Conservation (phyloP, 2,888 invertebrate genomes). For the Calephelis perditalis region DNA sequence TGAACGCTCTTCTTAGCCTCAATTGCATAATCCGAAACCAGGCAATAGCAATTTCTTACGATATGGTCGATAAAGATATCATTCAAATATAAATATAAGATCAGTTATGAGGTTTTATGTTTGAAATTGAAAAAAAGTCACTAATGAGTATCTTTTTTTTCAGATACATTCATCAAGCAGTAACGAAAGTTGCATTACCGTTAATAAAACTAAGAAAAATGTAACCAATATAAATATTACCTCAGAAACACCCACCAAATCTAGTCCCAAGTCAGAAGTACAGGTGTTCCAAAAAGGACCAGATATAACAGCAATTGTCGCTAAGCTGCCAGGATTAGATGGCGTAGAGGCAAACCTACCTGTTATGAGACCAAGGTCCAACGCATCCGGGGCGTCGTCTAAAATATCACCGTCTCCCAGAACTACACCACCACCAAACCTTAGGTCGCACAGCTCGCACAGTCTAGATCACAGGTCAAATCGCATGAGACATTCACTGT, state of each 20-base stretch:
- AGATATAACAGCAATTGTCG: constrained; percentile 86
- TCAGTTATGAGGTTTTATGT: too few species aligned
- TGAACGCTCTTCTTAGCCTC: too few species aligned
- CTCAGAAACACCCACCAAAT: constrained; percentile 65
- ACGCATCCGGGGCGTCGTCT: constrained; percentile 78
- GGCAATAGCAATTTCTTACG: too few species aligned
- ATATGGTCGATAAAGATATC: too few species aligned
- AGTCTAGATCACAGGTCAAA: constrained; percentile 63
- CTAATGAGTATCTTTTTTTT: constrained; percentile 16
- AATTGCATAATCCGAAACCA: too few species aligned
- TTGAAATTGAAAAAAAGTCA: too few species aligned
- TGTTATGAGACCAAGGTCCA: constrained; percentile 71
- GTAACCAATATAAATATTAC: constrained; percentile 85
- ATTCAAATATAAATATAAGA: too few species aligned
- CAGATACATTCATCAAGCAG: constrained; percentile 60
- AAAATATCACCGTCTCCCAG: constrained; percentile 61
- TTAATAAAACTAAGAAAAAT: constrained; percentile 80
- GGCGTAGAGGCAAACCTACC: constrained; percentile 59
- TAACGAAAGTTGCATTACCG: constrained; percentile 67
- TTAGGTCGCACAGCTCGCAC: constrained; percentile 66
- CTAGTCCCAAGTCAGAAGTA: constrained; percentile 74
- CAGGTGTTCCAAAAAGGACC: constrained; percentile 88
- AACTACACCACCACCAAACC: constrained; percentile 47
- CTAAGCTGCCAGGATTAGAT: constrained; percentile 79
- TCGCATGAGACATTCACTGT: constrained; percentile 63